Evolutionary conservation across 1,140 invertebrate species (phyloP).

Genomic region (Argopecten irradians): DNA sequence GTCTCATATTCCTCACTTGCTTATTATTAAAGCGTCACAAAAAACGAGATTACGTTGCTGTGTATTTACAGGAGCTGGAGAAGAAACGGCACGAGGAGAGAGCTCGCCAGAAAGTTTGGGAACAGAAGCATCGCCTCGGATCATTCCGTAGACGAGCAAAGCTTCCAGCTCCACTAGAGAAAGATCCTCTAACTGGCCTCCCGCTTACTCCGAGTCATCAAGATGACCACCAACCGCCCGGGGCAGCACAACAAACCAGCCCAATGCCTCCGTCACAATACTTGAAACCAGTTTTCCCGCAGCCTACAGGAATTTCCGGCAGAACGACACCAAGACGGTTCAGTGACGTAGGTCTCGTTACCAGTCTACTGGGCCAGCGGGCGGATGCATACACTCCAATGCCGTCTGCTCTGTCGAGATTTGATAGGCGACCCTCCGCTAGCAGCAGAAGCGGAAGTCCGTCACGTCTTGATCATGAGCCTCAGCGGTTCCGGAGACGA

Average conservation of each 20-base stretch:
- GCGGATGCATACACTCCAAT: slow-evolving; percentile 10
- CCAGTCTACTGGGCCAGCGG: slow-evolving; percentile 48
- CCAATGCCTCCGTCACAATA: slow-evolving; percentile 49
- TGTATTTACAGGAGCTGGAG: slow-evolving; percentile 65
- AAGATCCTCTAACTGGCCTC: slow-evolving; percentile 46
- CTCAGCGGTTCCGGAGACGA: slow-evolving; percentile 46
- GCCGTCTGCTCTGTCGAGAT: slow-evolving; percentile 28
- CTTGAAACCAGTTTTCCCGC: slow-evolving; percentile 46
- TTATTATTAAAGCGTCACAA: neutral
- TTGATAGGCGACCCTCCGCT: slow-evolving; percentile 49
- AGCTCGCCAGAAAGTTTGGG: slow-evolving; percentile 72
- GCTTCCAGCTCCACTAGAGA: slow-evolving; percentile 60
- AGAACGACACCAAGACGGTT: slow-evolving; percentile 48
- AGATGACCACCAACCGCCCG: slow-evolving; percentile 44
- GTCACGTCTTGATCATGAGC: slow-evolving; percentile 54
- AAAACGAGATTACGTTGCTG: neutral
- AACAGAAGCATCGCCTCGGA: slow-evolving; percentile 70
- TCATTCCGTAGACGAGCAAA: slow-evolving; percentile 68
- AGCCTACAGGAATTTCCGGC: slow-evolving; percentile 25
- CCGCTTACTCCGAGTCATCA: slow-evolving; percentile 40
- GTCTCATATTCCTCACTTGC: neutral
- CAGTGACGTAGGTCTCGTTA: slow-evolving; percentile 52
- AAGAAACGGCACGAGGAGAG: slow-evolving; percentile 71
- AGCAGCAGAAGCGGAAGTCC: slow-evolving; percentile 62
- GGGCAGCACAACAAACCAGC: neutral